Conservation (phyloP, 2,113 vertebrate species). For the Rattus norvegicus region DNA sequence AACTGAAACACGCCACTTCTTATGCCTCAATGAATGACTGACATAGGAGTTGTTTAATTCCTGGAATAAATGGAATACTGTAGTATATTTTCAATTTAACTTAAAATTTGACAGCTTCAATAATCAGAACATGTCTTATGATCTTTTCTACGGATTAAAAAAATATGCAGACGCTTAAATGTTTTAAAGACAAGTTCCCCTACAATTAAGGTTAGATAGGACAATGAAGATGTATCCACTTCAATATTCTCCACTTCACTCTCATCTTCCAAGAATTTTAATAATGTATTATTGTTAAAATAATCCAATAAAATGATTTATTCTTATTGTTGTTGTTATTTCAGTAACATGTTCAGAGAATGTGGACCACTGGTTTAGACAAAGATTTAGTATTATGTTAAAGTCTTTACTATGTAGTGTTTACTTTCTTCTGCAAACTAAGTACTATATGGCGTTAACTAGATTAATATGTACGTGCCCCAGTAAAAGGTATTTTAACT, state of each 20-base stretch:
- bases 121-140: conserved; percentile 3
- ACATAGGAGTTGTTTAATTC: conserved; percentile 63
- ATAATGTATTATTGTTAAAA: not conserved
- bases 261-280: conserved; percentile 25
- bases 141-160: conserved; percentile 59
- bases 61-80: conserved; percentile 61
- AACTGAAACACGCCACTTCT: conserved; percentile 74
- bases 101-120: conserved; percentile 59
- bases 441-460: not conserved
- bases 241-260: not conserved
- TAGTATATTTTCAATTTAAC: not conserved
- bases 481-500: not conserved
- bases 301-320: conserved; percentile 29
- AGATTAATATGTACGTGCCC: not conserved
- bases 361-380: not conserved
- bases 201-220: conserved; percentile 30
- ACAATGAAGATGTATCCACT: conserved; percentile 8
- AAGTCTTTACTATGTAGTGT: not conserved
- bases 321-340: not conserved
- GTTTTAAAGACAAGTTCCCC: conserved; percentile 43
- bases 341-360: not conserved
- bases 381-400: not conserved
- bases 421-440: not conserved
- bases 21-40: conserved; percentile 58
- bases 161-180: conserved; percentile 70